Evolutionary conservation across 2,797 vertebrate genomes (phyloP).

Genomic region (Pipistrellus pygmaeus): DNA sequence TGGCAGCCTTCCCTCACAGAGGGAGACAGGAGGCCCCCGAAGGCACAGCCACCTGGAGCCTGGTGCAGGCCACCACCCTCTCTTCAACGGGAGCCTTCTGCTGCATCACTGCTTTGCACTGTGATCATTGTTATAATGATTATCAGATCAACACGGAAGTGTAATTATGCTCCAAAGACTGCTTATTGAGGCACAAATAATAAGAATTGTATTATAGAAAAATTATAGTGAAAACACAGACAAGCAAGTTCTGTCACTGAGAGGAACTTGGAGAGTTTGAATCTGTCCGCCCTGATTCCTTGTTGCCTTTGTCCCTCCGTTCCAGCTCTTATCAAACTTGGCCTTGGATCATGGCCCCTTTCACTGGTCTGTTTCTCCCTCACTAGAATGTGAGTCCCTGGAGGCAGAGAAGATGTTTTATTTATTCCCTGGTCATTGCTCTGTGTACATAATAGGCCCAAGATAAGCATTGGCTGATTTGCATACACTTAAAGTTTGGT

Average conservation of each 20-base stretch:
- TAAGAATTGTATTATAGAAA: not conserved
- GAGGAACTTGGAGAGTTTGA: not conserved
- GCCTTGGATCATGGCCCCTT: constrained; percentile 41
- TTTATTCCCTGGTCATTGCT: constrained; percentile 70
- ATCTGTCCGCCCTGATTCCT: not conserved
- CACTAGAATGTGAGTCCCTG: constrained; percentile 35
- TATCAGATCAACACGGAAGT: not conserved
- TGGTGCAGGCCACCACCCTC: rapidly evolving
- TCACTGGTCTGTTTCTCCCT: constrained; percentile 7
- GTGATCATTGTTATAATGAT: not conserved
- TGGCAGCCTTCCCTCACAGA: not conserved
- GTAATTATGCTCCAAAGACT: not conserved
- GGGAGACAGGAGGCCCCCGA: not conserved
- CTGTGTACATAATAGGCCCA: constrained; percentile 48
- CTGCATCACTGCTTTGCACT: not conserved
- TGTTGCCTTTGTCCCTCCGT: not conserved
- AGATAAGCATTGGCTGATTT: constrained; percentile 78
- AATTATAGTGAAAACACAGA: not conserved
- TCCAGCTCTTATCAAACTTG: not conserved
- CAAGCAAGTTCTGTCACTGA: not conserved
- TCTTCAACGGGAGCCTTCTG: rapidly evolving
- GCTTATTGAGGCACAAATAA: not conserved
- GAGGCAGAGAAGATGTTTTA: constrained; percentile 72
- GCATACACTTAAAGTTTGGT: constrained; percentile 77
- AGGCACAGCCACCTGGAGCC: rapidly evolving